Base-by-base conservation (phyloP, 2,113 vertebrate species). In the Plestiodon gilberti region DNA sequence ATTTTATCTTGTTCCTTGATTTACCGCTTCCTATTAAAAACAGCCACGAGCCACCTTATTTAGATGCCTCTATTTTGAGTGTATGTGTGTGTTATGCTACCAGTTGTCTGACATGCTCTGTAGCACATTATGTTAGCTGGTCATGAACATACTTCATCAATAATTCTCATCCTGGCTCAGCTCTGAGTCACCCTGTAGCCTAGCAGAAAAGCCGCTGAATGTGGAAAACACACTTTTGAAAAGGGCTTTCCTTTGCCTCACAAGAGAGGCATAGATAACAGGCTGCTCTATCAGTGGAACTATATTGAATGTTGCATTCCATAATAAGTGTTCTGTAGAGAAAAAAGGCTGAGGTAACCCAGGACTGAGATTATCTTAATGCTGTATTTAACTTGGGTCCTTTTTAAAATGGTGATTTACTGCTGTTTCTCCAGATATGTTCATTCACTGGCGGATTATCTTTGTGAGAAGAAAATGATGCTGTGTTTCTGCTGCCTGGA, bases 171-270 rank as follows among this genome's bases (percentile, higher is more conserved):
- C 89, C 48, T 84, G 78, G 81, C 81, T 73, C 79, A 92, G 3
- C 82, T 93, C 91, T 90, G 90, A 91, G 88, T 91, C 88, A 85
- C 74, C 71, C 83, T 81, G 64, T 88, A 94, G 80, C 89, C 86
- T 93, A 84, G 81, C 65, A 92, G 91, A 86, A 94, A 93, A 91
- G 74, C 62, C 81, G 82, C 64, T 52, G 83, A 80, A 88, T 85
- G 89, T 89, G 88, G 83, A 17, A 78, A 84, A 88, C 7, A 6
- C 0, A 0, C 0, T 0, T 9, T 61, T 70, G 30, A 5, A 25
- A 89, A 67, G 65, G 35, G 59, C 35, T 91, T 91, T 93, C 81
- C 65, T 93, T 90, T 79, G 22, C 38, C 43, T 90, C 33, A 48
- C 43, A 55, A 0, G 25, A 87, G 82, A 92, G 87, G 70, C 89